Evolutionary conservation across 2,113 vertebrate genomes (phyloP).

Genomic region (Triplophysa siluroides): DNA sequence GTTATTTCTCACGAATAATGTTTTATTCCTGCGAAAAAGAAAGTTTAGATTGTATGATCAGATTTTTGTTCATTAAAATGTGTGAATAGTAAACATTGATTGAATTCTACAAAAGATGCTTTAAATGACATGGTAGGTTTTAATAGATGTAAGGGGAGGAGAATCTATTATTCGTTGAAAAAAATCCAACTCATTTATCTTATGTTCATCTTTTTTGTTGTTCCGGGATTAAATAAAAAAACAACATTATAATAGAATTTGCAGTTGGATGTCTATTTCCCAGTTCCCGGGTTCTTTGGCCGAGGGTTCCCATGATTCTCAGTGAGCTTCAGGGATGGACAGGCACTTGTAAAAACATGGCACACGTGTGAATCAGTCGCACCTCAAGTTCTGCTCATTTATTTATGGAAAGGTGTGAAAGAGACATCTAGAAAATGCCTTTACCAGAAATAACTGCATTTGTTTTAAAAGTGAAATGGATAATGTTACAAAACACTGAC

Average conservation of each 20-base stretch:
- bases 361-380: slow-evolving; percentile 68
- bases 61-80: not conserved
- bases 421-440: slow-evolving; percentile 56
- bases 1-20: not conserved
- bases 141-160: not conserved
- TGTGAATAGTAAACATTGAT: not conserved
- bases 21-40: not conserved
- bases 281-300: not conserved
- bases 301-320: not conserved
- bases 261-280: not conserved
- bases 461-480: not conserved
- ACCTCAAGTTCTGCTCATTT: slow-evolving; percentile 62
- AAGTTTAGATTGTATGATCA: not conserved
- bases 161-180: slow-evolving; percentile 3
- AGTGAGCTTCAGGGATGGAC: slow-evolving; percentile 38
- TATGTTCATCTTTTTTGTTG: slow-evolving; percentile 10
- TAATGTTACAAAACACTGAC: not conserved
- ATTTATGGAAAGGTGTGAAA: slow-evolving; percentile 70
- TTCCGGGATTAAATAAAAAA: not conserved
- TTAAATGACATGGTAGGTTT: not conserved
- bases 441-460: slow-evolving; percentile 46
- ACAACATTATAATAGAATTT: not conserved
- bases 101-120: not conserved
- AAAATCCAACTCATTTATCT: slow-evolving; percentile 34
- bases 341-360: slow-evolving; percentile 70